A percentile compares a stretch with the other conserved stretches of the same genome.
These are phyloP conservation scores for Drosophila mojavensis DNA, from an alignment of 1,140 invertebrate species.

Conservation along the genomic window DNA sequence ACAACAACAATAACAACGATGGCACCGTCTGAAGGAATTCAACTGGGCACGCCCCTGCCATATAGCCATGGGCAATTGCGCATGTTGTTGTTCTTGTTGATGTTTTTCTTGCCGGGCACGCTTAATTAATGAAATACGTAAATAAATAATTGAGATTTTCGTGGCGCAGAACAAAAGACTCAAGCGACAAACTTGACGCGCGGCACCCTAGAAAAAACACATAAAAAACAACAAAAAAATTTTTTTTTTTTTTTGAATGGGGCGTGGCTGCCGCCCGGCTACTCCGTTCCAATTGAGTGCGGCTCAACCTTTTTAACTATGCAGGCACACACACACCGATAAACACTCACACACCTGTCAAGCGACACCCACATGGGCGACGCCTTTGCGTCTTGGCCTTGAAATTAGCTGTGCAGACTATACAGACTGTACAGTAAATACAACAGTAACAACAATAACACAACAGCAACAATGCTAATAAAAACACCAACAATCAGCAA, in stretches of 20 bases:
- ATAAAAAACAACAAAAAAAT: conserved; percentile 5
- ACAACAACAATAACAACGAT: conserved; percentile 29
- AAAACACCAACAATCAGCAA: neutral
- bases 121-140: conserved; percentile 56
- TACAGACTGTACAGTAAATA: conserved; percentile 1
- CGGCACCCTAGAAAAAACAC: conserved; percentile 24
- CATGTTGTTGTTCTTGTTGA: conserved; percentile 20
- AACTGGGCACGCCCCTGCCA: conserved; percentile 30
- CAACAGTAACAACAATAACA: neutral
- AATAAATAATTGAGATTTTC: conserved; percentile 43
- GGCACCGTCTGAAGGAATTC: neutral
- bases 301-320: conserved; percentile 27
- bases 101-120: conserved; percentile 16
- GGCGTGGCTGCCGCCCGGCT: conserved; percentile 24
- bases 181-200: conserved; percentile 71
- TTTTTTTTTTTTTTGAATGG: neutral
- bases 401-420: conserved; percentile 23
- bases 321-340: neutral
- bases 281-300: conserved; percentile 44
- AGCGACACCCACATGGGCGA: conserved; percentile 31
- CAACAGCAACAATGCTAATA: neutral
- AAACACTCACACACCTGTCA: conserved; percentile 10
- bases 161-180: conserved; percentile 65
- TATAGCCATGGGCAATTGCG: conserved; percentile 50
- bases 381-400: conserved; percentile 39